Evolutionary conservation across 2,113 vertebrate species (phyloP), one percentile per base, ranked within the genome.

Genomic region (Physeter macrocephalus): DNA sequence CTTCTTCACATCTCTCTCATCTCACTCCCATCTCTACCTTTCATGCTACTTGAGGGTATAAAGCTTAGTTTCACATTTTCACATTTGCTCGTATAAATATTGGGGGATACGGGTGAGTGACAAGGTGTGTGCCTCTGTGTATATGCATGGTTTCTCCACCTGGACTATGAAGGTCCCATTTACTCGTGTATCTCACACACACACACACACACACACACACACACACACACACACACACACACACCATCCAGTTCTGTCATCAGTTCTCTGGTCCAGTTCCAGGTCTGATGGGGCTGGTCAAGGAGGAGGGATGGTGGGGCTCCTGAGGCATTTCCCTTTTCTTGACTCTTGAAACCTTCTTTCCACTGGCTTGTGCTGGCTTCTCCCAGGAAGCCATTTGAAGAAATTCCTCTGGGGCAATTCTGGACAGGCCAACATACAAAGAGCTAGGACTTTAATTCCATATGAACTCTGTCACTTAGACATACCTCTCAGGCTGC

Each of bases 51-150:
- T 67, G 34, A 15, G 13, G 41, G 27, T 25, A 27, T 85, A 87
- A 77, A 84, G 25, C 54, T 96, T 69, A 82, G 52, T 83, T 81
- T 86, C 54, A 29, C 46, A 67, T 83, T 88, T 96, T 92, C 78
- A 69, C 49, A 61, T 71, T 87, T 61, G n/a, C 17, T 80, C 43
- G 0, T 69, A 39, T 83, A 67, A 67, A 75, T 62, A 27, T 1
- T 41, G 29, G 62, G 41, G 39, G 34, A 82, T 52, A 31, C 2
- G 14, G 41, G 29, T 74, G 61, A 84, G 54, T 59, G 39, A 59
- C 31, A 92, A 87, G 9, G 15, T 54, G 9, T 87, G 78, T 64
- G 67, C 27, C 75, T 88, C 2, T 61, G 88, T 93, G 29, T 91
- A 64, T 59, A 39, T 88, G 57, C 17, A 8, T 75, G 71, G 21